Percentiles rank a stretch among this genome's conserved stretches.
Evolutionary conservation across 2,888 invertebrate genomes (phyloP).

Genomic region (Drosophila buzzatii): DNA sequence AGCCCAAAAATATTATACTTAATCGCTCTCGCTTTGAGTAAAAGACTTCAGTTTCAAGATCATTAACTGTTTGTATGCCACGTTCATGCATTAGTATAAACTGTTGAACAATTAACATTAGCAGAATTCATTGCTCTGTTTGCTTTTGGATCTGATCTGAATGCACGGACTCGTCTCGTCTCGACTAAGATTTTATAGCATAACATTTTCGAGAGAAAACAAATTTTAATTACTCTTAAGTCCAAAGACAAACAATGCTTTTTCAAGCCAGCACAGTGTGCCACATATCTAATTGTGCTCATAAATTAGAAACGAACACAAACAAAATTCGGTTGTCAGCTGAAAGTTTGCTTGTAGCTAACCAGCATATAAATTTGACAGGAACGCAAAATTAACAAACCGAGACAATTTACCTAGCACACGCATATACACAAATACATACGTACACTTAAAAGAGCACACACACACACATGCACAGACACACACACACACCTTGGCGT

Average conservation of each 20-base stretch:
- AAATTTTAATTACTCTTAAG: conserved; percentile 1
- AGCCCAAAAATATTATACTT: no score
- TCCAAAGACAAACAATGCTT: neutral
- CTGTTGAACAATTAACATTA: no score
- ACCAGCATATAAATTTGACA: conserved; percentile 77
- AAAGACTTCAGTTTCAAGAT: no score
- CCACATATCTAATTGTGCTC: conserved; percentile 55
- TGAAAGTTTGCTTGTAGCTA: conserved; percentile 61
- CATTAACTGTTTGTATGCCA: no score
- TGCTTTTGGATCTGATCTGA: neutral
- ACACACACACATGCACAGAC: conserved; percentile 36
- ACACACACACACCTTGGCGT: conserved; percentile 47
- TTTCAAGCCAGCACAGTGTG: conserved; percentile 29
- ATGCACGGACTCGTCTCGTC: neutral
- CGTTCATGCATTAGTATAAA: neutral
- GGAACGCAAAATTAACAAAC: conserved; percentile 72
- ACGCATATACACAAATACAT: conserved; percentile 6
- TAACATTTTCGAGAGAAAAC: neutral
- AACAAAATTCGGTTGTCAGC: conserved; percentile 56
- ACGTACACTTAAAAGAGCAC: conserved; percentile 7
- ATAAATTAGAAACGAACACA: conserved; percentile 68
- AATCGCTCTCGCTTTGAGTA: no score
- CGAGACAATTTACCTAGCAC: conserved; percentile 63
- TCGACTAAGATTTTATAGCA: neutral
- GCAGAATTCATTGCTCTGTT: no score